These are phyloP conservation scores for Pammene aurita DNA, from an alignment of 2,888 invertebrate genomes.

Conservation along the genomic window DNA sequence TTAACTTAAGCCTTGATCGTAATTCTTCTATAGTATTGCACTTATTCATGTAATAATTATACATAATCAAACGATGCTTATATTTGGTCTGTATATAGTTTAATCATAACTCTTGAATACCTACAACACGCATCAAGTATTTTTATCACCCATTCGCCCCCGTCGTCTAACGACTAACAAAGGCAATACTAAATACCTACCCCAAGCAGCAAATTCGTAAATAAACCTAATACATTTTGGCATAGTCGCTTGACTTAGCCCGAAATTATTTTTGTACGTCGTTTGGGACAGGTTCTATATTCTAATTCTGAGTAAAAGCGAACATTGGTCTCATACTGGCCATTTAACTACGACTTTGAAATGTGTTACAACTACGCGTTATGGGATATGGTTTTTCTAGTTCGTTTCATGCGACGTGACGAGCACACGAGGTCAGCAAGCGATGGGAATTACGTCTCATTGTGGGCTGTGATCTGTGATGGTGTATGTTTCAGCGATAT, in stretches of 20 bases:
- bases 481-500: conserved; percentile 45
- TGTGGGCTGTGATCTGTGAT: conserved; percentile 47
- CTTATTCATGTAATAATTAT: no score
- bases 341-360: neutral
- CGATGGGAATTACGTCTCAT: conserved; percentile 23
- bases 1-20: no score
- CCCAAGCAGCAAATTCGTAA: conserved; percentile 23
- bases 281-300: conserved; percentile 34
- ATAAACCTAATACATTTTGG: conserved; percentile 39
- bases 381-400: neutral
- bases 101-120: neutral
- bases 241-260: conserved; percentile 31
- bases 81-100: neutral
- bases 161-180: neutral
- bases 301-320: neutral
- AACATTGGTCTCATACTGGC: neutral
- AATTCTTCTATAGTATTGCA: no score
- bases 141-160: neutral
- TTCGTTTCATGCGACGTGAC: neutral
- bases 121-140: neutral
- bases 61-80: no score
- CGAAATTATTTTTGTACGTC: conserved; percentile 34
- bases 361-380: neutral
- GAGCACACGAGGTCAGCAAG: neutral
- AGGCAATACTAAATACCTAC: conserved; percentile 7